phyloP scores from a whole-genome alignment of 2,797 vertebrate genomes.

The Macrochelys suwanniensis region DNA sequence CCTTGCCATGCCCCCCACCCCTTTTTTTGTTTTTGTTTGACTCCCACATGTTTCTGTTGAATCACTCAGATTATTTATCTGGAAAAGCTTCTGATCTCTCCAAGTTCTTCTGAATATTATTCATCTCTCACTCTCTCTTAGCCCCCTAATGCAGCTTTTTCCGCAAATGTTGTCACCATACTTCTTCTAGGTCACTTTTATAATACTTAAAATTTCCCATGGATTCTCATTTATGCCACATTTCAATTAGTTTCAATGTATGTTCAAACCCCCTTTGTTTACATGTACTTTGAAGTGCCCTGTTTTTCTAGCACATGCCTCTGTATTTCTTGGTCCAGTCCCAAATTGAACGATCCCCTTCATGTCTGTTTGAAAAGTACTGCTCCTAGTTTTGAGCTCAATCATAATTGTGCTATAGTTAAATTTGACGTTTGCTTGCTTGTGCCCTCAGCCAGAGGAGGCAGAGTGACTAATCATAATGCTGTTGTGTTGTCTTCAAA shows the following conservation, averaged over 20 bases:
- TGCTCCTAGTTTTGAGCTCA: constrained; percentile 24
- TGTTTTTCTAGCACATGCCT: background rate
- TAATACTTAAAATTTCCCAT: background rate
- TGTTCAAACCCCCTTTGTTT: constrained; percentile 35
- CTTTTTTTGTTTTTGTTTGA: background rate
- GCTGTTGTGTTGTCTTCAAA: constrained; percentile 38
- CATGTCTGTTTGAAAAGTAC: constrained; percentile 16
- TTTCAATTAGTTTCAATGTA: constrained; percentile 1
- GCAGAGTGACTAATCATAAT: constrained; percentile 23
- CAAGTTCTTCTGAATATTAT: fast-evolving
- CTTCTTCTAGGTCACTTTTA: background rate
- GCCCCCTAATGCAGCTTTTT: background rate
- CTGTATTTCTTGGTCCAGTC: background rate
- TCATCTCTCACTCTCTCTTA: fast-evolving
- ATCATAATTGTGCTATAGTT: background rate
- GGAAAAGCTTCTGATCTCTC: background rate
- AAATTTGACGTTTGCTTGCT: constrained; percentile 10
- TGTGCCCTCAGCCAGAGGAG: background rate
- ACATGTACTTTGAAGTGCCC: constrained; percentile 17
- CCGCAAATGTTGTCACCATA: background rate
- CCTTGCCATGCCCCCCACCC: background rate
- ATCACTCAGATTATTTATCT: fast-evolving
- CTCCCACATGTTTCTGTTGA: fast-evolving
- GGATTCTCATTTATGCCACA: background rate
- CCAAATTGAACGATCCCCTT: background rate